Evolutionary conservation across 92 coral and sea anemone genomes (phyloP), one percentile per base, ranked within the genome.

Genomic region (Umimayanthus kanabou): DNA sequence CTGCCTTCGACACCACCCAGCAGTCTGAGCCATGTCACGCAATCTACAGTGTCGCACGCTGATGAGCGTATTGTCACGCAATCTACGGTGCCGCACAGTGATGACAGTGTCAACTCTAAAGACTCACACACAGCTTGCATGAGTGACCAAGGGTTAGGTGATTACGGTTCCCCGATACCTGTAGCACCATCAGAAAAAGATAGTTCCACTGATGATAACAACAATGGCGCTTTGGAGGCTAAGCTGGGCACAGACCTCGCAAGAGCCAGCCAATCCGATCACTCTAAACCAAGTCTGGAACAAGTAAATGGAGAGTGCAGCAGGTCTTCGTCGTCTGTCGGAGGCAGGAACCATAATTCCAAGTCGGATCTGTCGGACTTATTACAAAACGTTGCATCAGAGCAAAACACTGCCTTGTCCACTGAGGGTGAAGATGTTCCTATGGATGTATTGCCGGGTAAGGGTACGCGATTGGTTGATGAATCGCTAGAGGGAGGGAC

Each of bases 381-480:
- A 28, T 45, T 73, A 83, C 87, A 69, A 43, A 25, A n/a, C 42
- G 20, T 73, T 47, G 61, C 66, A 37, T 26, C 64, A 6, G 65
- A 69, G 40, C 77, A 1, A 26, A 83, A 70, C 77, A 28, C 66
- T 29, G 30, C 87, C 78, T 42, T n/a, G 66, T 83, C 87, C 26
- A 10, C 39, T 16, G 65, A 73, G 0, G 55, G 61, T 42, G 66
- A 83, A 69, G 47, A 11, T 45, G 23, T 14, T 14, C 2, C 20
- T 29, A 11, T 28, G 2, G 79, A 26, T 4, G 20, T 61, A 4
- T 45, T 70, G 67, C 64, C 29, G n/a, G 67, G n/a, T 45, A 29
- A 71, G 65, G 30, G 15, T 45, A 30, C 37, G 45, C 18, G 78
- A 40, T 30, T 61, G 2, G 15, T 4, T 42, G 70, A 39, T 65